These are phyloP conservation scores for Tuta absoluta DNA, from an alignment of 2,888 invertebrate species.

Conservation along the genomic window DNA sequence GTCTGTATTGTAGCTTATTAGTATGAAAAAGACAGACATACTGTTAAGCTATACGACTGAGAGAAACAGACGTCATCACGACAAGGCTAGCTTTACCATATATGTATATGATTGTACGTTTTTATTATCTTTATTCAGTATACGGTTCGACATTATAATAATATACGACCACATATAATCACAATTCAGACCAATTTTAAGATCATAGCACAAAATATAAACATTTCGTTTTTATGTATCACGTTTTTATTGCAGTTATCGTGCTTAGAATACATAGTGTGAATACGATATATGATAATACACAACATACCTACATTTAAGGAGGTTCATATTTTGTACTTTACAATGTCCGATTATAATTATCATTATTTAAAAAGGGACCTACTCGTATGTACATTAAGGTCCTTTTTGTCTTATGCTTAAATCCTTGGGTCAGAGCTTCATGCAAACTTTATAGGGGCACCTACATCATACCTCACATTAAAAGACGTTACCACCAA, in stretches of 20 bases:
- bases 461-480: slow-evolving; percentile 1
- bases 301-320: not conserved
- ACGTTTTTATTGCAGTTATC: not conserved
- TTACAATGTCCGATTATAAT: not conserved
- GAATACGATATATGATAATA: not conserved
- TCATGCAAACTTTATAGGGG: not conserved
- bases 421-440: slow-evolving; percentile 2
- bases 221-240: slow-evolving; percentile 9
- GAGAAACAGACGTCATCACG: slow-evolving; percentile 63
- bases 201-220: slow-evolving; percentile 45
- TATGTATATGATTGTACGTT: slow-evolving; percentile 76
- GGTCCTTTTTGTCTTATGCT: not conserved
- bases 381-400: not conserved
- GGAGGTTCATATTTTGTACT: not conserved
- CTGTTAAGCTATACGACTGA: slow-evolving; percentile 59
- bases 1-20: slow-evolving; percentile 68
- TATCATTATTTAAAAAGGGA: not conserved
- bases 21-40: slow-evolving; percentile 65
- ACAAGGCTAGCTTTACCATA: slow-evolving; percentile 77
- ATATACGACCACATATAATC: slow-evolving; percentile 68
- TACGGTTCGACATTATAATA: slow-evolving; percentile 73
- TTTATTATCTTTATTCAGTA: slow-evolving; percentile 78
- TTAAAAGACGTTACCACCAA: slow-evolving; percentile 19
- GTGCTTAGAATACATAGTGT: not conserved
- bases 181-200: slow-evolving; percentile 59